Evolutionary conservation across 2,113 vertebrate species (phyloP).

Genomic region (Carassius gibelio): DNA sequence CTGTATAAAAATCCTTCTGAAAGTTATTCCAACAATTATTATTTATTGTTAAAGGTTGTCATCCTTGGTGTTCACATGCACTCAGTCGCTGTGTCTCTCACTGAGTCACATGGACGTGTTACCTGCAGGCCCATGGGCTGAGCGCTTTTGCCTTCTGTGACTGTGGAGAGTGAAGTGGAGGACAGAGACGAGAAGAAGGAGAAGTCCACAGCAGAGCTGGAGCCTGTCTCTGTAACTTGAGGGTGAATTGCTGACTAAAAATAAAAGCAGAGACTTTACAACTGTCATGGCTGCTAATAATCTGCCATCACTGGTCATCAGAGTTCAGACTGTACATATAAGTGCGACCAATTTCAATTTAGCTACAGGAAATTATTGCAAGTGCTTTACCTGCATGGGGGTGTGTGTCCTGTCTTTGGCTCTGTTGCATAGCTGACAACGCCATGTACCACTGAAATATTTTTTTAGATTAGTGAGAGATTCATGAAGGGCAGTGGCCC

Average conservation of each 20-base stretch:
- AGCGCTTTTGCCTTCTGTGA: slow-evolving; percentile 52
- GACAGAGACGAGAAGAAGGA: slow-evolving; percentile 68
- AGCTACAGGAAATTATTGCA: no score
- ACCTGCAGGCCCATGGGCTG: slow-evolving; percentile 64
- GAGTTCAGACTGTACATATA: no score
- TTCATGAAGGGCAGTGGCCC: no score
- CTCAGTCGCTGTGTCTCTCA: neutral
- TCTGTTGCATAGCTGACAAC: slow-evolving; percentile 72
- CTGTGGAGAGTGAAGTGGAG: slow-evolving; percentile 62
- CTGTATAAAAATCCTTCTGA: neutral
- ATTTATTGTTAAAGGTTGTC: neutral
- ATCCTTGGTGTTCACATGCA: neutral
- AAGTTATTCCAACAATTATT: neutral
- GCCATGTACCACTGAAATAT: slow-evolving; percentile 77
- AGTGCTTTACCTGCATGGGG: slow-evolving; percentile 62
- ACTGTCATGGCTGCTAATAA: neutral
- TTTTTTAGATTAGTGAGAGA: no score
- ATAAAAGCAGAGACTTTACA: slow-evolving; percentile 5
- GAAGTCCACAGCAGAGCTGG: slow-evolving; percentile 63
- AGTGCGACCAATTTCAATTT: no score
- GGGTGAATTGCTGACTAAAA: slow-evolving; percentile 47
- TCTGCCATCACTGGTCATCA: neutral
- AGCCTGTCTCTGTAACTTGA: slow-evolving; percentile 60
- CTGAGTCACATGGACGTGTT: neutral
- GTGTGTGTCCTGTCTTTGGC: slow-evolving; percentile 55